These are phyloP conservation scores for Gerosis bhagava DNA, from an alignment of 2,888 invertebrate species.

Conservation along the genomic window DNA sequence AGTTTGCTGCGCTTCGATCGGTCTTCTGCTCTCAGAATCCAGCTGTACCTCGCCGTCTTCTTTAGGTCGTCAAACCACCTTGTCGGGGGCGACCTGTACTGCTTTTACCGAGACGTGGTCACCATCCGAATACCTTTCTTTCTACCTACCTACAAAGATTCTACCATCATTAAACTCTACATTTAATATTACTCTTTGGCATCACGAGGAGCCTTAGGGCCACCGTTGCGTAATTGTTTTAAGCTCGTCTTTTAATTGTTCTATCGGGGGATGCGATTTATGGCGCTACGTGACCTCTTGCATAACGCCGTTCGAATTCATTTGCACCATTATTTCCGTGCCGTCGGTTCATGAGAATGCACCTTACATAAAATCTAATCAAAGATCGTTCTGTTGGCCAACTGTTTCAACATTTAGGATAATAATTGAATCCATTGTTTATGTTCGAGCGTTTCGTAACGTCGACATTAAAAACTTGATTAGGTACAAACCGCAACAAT, in stretches of 20 bases:
- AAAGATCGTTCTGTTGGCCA: constrained; percentile 57
- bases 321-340: constrained; percentile 76
- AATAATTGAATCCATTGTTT: constrained; percentile 43
- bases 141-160: too few species aligned
- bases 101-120: too few species aligned
- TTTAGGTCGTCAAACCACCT: too few species aligned
- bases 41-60: too few species aligned
- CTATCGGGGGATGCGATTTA: constrained; percentile 77
- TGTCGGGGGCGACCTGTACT: too few species aligned
- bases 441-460: constrained; percentile 22
- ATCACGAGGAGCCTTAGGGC: constrained; percentile 72
- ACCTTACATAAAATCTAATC: constrained; percentile 68
- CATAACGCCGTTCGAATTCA: constrained; percentile 70
- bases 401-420: constrained; percentile 45
- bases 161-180: too few species aligned
- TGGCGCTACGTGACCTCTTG: constrained; percentile 74
- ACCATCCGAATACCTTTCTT: too few species aligned
- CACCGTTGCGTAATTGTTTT: constrained; percentile 79
- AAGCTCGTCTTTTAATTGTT: constrained; percentile 81
- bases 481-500: constrained; percentile 10
- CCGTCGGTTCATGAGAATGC: constrained; percentile 69
- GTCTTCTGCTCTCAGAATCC: too few species aligned
- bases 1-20: too few species aligned
- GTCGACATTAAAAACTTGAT: neutral
- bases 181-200: constrained; percentile 40